Conservation (phyloP, 2,888 invertebrate species). For the Nemotelus pantherinus region DNA sequence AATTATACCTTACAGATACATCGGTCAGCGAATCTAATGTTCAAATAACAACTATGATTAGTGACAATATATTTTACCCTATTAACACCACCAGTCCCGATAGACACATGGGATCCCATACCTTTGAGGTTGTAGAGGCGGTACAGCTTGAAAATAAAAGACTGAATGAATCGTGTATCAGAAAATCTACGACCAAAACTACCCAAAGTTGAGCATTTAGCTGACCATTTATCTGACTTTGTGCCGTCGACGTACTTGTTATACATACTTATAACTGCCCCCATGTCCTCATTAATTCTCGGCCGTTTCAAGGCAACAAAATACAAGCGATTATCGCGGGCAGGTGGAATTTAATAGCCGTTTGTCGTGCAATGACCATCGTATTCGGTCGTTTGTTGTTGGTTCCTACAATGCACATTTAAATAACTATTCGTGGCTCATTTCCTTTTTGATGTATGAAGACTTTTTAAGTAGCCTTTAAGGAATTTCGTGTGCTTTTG, state of each 20-base stretch:
- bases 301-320: constrained; percentile 42
- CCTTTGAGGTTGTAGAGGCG: constrained; percentile 7
- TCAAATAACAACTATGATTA: constrained; percentile 43
- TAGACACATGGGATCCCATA: background rate
- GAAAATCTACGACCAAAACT: constrained; percentile 27
- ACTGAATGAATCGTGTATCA: constrained; percentile 18
- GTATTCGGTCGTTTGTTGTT: constrained; percentile 42
- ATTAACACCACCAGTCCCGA: constrained; percentile 45
- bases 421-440: constrained; percentile 41
- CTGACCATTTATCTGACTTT: constrained; percentile 33
- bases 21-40: background rate
- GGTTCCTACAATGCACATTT: constrained; percentile 19
- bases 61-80: constrained; percentile 48
- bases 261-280: background rate
- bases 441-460: constrained; percentile 29
- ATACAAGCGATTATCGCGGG: constrained; percentile 48
- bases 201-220: constrained; percentile 24
- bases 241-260: constrained; percentile 37
- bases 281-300: constrained; percentile 48
- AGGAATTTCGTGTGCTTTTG: background rate
- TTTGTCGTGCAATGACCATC: constrained; percentile 48
- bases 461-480: constrained; percentile 16
- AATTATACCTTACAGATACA: constrained; percentile 16
- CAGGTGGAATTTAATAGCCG: constrained; percentile 51
- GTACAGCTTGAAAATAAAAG: background rate